Conservation (phyloP, 1,140 invertebrate genomes). For the Metaphire vulgaris region DNA sequence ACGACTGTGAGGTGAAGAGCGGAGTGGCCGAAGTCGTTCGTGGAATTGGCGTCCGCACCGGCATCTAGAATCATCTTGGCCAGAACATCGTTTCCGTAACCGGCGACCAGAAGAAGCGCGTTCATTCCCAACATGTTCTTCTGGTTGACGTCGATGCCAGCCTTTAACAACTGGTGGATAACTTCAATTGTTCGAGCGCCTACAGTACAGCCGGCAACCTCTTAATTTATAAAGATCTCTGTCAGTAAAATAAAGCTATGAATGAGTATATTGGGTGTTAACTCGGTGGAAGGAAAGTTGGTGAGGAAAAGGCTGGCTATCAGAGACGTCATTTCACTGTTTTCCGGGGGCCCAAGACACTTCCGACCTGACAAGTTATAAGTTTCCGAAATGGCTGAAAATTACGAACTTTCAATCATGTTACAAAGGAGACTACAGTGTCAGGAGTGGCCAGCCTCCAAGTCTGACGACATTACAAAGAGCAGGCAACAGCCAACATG, state of each 20-base stretch:
- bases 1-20: conserved; percentile 29
- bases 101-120: conserved; percentile 29
- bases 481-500: too few species aligned
- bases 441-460: too few species aligned
- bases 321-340: too few species aligned
- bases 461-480: too few species aligned
- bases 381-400: not conserved
- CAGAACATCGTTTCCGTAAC: conserved; percentile 28
- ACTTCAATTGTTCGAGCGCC: conserved; percentile 28
- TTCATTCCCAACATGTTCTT: conserved; percentile 32
- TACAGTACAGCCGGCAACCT: conserved; percentile 14
- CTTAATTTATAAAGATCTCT: not conserved
- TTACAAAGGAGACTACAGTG: too few species aligned
- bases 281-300: too few species aligned
- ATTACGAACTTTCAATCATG: not conserved
- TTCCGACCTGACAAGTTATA: too few species aligned
- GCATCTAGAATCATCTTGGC: conserved; percentile 27
- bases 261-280: too few species aligned
- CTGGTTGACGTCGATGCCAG: conserved; percentile 28
- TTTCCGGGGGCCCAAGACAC: too few species aligned
- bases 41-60: conserved; percentile 25
- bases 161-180: conserved; percentile 24
- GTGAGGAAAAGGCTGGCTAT: too few species aligned
- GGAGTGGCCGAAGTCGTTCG: conserved; percentile 30
- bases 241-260: not conserved